Evolutionary conservation across 1,140 invertebrate genomes (phyloP).

Genomic region (Chrysomallon squamiferum): DNA sequence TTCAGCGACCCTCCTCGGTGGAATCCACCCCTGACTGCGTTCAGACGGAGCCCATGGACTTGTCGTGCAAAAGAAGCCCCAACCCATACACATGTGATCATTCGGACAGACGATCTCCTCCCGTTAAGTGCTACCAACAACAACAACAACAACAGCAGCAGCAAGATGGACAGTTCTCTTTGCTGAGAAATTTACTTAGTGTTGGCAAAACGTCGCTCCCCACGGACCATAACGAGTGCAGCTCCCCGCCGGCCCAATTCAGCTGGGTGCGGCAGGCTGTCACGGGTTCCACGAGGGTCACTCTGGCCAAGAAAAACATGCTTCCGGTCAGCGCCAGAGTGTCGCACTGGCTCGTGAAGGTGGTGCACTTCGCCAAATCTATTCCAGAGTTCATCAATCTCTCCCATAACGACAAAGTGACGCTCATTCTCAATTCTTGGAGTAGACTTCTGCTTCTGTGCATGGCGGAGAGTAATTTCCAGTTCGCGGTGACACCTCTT

Average conservation of each 20-base stretch:
- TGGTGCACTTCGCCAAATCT: conserved; percentile 57
- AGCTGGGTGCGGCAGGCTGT: conserved; percentile 9
- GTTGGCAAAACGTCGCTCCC: conserved; percentile 17
- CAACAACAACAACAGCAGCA: too few relatives aligned
- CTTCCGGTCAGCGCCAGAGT: conserved; percentile 58
- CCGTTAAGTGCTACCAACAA: conserved; percentile 20
- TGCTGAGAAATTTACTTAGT: conserved; percentile 32
- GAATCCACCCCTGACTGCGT: conserved; percentile 7
- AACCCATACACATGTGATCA: neutral
- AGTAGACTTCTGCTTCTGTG: conserved; percentile 54
- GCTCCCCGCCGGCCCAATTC: conserved; percentile 15
- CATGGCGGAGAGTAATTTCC: conserved; percentile 61
- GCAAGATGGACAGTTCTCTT: conserved; percentile 25
- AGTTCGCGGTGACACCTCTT: conserved; percentile 58
- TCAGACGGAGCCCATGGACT: conserved; percentile 42
- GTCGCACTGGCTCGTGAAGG: conserved; percentile 61
- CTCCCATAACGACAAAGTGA: conserved; percentile 55
- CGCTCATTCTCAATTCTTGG: conserved; percentile 57
- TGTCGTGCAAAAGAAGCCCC: conserved; percentile 25
- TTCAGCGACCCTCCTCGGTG: conserved; percentile 7
- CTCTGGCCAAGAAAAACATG: conserved; percentile 61
- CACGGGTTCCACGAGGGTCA: conserved; percentile 43
- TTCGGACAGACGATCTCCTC: neutral
- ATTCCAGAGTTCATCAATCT: conserved; percentile 55
- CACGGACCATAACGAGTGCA: conserved; percentile 2